phyloP scores from a whole-genome alignment of 2,888 invertebrate genomes.

The Isotomurus palustris region DNA sequence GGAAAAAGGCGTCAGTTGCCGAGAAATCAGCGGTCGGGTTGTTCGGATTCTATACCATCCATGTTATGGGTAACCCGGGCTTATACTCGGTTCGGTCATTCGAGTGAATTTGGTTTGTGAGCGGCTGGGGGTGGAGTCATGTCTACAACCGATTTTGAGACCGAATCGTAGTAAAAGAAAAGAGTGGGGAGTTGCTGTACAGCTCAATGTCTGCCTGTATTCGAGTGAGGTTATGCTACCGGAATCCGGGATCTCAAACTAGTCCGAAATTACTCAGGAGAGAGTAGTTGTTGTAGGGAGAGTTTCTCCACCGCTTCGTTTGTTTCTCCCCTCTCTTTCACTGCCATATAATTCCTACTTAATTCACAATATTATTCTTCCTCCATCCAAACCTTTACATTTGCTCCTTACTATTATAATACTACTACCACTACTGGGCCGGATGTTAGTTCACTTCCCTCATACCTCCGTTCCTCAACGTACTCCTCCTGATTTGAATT shows the following conservation, averaged over 20 bases:
- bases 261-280: conserved; percentile 14
- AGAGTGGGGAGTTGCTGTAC: conserved; percentile 17
- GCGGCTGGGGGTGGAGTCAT: conserved; percentile 41
- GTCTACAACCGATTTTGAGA: conserved; percentile 44
- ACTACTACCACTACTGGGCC: background rate
- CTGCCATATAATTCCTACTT: background rate
- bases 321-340: conserved; percentile 14
- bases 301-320: conserved; percentile 16
- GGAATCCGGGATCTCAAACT: conserved; percentile 32
- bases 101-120: conserved; percentile 7
- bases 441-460: conserved; percentile 9
- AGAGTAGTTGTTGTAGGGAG: background rate
- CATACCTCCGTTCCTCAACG: conserved; percentile 5
- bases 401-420: background rate
- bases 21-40: background rate
- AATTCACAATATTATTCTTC: conserved; percentile 7
- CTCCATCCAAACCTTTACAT: too few species aligned
- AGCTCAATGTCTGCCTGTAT: background rate
- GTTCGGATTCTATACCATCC: background rate
- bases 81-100: background rate
- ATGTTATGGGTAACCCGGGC: background rate
- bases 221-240: conserved; percentile 13
- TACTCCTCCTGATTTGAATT: background rate
- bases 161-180: conserved; percentile 45
- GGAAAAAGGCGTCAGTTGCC: background rate